Percentiles rank a stretch among this genome's conserved stretches.
phyloP scores from a whole-genome alignment of 2,888 invertebrate genomes.

The Temnothorax ravouxi region DNA sequence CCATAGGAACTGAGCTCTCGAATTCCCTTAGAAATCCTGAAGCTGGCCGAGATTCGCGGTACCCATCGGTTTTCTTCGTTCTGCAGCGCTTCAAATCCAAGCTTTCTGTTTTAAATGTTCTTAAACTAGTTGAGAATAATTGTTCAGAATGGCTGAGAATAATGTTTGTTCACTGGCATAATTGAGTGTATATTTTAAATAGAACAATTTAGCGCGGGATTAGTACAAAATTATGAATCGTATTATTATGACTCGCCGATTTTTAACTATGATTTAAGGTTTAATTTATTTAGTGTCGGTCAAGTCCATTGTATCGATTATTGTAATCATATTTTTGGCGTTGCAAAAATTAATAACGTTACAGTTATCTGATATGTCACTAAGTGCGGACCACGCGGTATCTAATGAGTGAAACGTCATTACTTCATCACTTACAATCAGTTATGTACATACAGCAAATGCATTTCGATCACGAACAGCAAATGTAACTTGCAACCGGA shows the following conservation, averaged over 20 bases:
- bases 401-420: neutral
- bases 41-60: constrained; percentile 27
- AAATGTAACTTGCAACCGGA: neutral
- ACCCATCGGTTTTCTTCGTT: neutral
- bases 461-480: neutral
- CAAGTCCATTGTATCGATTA: neutral
- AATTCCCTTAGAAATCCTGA: neutral
- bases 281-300: neutral
- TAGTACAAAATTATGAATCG: neutral
- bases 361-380: neutral
- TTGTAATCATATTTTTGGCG: neutral
- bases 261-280: neutral
- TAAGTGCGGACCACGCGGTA: neutral
- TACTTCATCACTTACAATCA: neutral
- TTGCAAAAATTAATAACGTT: neutral
- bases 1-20: neutral
- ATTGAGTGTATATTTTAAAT: neutral
- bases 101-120: neutral
- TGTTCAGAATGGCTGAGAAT: neutral
- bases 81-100: neutral
- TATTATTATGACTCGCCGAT: neutral
- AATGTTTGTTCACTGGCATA: neutral
- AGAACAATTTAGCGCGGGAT: neutral
- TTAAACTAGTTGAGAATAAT: neutral
- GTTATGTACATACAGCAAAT: neutral